Percentiles rank a stretch among this genome's conserved stretches.
These are phyloP conservation scores for Scaptomyza pallida DNA, from an alignment of 1,140 invertebrate genomes.

Conservation along the genomic window DNA sequence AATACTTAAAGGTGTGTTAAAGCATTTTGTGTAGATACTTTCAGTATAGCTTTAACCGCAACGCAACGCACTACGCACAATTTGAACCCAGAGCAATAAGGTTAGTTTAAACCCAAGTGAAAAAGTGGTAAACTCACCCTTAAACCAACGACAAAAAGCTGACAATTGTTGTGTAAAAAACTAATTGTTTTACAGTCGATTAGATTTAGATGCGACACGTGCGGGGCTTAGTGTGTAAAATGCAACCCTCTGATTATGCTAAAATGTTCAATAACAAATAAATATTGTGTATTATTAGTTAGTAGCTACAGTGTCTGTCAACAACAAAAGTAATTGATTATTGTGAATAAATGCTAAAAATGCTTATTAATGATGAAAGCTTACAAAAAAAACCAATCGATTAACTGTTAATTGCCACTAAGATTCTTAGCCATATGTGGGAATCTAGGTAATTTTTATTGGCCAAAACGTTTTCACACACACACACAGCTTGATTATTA, in stretches of 20 bases:
- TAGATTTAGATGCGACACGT: no score
- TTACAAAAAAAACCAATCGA: background rate
- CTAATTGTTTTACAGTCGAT: background rate
- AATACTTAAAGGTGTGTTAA: background rate
- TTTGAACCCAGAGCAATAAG: background rate
- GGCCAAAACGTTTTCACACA: no score
- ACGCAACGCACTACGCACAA: background rate
- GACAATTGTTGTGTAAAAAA: background rate
- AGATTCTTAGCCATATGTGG: no score
- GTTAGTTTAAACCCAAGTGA: background rate
- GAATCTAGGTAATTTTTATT: no score
- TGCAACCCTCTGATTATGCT: no score
- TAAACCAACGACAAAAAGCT: background rate
- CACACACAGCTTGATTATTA: no score
- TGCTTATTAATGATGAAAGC: background rate
- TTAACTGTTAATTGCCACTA: conserved; percentile 13
- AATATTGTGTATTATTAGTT: no score
- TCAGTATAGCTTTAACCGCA: background rate
- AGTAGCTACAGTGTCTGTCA: no score
- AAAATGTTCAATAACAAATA: no score
- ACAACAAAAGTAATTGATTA: background rate
- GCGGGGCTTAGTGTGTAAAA: no score
- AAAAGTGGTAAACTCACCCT: background rate
- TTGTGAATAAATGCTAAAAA: background rate
- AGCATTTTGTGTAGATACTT: background rate